Percentiles rank a stretch among this genome's conserved stretches.
phyloP scores from a whole-genome alignment of 2,888 invertebrate species.

The Drosophila neonasuta region DNA sequence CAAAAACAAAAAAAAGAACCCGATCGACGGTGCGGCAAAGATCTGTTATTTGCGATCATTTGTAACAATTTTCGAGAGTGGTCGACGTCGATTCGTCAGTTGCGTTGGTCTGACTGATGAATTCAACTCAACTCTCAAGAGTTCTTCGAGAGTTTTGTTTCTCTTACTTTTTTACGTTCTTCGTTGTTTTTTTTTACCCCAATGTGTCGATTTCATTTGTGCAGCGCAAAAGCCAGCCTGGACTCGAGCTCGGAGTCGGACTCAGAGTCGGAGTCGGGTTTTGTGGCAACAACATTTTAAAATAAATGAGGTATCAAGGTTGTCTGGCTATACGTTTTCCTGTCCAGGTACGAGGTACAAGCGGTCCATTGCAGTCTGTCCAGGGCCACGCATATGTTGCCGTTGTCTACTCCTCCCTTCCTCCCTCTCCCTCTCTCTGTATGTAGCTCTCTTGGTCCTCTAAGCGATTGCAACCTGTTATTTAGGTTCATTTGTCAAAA shows the following conservation, averaged over 20 bases:
- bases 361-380: slow-evolving; percentile 8
- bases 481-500: slow-evolving; percentile 83
- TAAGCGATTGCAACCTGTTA: slow-evolving; percentile 82
- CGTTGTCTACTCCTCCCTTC: neutral
- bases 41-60: slow-evolving; percentile 83
- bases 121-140: slow-evolving; percentile 38
- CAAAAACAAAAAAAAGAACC: slow-evolving; percentile 1
- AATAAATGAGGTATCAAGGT: slow-evolving; percentile 82
- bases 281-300: slow-evolving; percentile 65
- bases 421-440: slow-evolving; percentile 7
- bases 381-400: slow-evolving; percentile 56
- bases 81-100: slow-evolving; percentile 59
- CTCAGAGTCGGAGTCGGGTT: slow-evolving; percentile 1
- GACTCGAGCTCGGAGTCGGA: slow-evolving; percentile 20
- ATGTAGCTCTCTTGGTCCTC: slow-evolving; percentile 27
- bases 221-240: slow-evolving; percentile 42
- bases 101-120: slow-evolving; percentile 48
- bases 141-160: slow-evolving; percentile 20
- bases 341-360: slow-evolving; percentile 51
- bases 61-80: slow-evolving; percentile 81
- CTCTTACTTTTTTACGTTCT: slow-evolving; percentile 22
- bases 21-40: slow-evolving; percentile 70
- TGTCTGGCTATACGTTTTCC: slow-evolving; percentile 78
- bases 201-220: slow-evolving; percentile 78
- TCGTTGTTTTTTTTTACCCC: slow-evolving; percentile 39